Evolutionary conservation across 2,888 invertebrate genomes (phyloP).

Genomic region (Dendrolimus houi): DNA sequence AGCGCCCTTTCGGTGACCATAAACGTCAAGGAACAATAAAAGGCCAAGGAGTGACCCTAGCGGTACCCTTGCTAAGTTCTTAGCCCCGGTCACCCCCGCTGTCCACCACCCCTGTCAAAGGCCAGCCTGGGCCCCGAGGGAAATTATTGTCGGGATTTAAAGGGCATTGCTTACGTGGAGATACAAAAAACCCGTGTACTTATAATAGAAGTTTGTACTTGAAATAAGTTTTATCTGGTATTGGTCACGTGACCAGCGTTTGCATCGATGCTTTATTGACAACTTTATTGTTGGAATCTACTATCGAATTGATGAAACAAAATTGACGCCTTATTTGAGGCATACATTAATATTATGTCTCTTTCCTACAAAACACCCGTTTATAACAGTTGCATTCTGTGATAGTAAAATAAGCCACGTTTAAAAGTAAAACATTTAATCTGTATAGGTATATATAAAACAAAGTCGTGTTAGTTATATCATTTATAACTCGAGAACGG

Average conservation of each 20-base stretch:
- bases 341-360: too few species aligned
- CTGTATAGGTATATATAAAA: too few species aligned
- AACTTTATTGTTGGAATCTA: too few species aligned
- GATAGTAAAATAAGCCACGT: too few species aligned
- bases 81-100: conserved; percentile 53
- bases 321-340: too few species aligned
- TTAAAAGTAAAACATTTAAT: too few species aligned
- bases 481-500: too few species aligned
- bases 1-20: conserved; percentile 68
- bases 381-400: too few species aligned
- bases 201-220: conserved; percentile 53
- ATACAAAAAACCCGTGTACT: conserved; percentile 63
- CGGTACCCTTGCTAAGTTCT: conserved; percentile 56
- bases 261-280: conserved; percentile 22
- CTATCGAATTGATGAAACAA: too few species aligned
- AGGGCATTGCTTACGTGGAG: conserved; percentile 69
- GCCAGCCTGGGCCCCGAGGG: conserved; percentile 64
- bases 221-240: conserved; percentile 45
- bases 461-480: too few species aligned
- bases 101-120: conserved; percentile 72
- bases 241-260: conserved; percentile 48
- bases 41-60: conserved; percentile 62
- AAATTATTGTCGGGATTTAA: conserved; percentile 77
- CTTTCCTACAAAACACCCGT: too few species aligned
- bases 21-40: conserved; percentile 71